Percentiles rank a stretch among this genome's conserved stretches.
phyloP scores from a whole-genome alignment of 2,888 invertebrate genomes.

The Luffia ferchaultella region DNA sequence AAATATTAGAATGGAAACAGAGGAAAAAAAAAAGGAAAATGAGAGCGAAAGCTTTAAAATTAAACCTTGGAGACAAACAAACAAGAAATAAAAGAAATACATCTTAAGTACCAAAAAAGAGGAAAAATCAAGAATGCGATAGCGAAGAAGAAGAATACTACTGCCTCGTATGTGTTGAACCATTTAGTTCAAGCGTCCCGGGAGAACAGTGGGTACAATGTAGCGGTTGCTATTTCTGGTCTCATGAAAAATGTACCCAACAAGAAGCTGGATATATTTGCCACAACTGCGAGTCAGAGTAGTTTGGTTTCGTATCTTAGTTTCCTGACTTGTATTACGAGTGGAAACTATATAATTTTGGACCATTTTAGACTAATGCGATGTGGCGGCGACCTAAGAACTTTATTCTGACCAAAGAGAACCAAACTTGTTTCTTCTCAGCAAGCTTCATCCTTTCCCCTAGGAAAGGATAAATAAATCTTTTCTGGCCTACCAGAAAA shows the following conservation, averaged over 20 bases:
- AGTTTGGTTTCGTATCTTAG: neutral
- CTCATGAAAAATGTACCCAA: neutral
- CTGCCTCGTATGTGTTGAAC: neutral
- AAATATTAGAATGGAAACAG: conserved; percentile 13
- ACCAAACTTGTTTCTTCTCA: no score
- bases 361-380: no score
- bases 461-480: no score
- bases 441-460: no score
- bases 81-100: neutral
- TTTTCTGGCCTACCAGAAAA: no score
- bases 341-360: no score
- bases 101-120: neutral
- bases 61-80: no score
- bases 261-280: neutral
- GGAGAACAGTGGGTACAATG: neutral
- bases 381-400: no score
- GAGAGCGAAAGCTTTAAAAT: no score
- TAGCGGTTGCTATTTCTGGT: neutral
- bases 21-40: conserved; percentile 10
- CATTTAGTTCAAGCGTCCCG: neutral
- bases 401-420: no score
- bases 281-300: neutral
- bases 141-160: neutral
- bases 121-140: neutral
- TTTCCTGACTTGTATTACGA: neutral